Evolutionary conservation across 2,888 invertebrate species (phyloP).

Genomic region (Rosalia funebris): DNA sequence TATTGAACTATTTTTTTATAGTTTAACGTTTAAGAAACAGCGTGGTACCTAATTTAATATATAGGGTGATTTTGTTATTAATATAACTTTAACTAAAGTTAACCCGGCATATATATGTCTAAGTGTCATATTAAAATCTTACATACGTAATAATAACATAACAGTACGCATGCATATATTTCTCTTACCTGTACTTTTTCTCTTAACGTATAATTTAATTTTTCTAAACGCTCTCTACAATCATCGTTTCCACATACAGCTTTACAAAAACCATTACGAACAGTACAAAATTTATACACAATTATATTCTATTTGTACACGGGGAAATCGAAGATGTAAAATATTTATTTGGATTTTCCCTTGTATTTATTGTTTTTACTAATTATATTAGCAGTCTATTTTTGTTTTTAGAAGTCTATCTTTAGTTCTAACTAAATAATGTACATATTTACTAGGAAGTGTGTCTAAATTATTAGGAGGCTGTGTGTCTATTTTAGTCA

Average conservation of each 20-base stretch:
- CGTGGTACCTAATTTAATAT: conserved; percentile 1
- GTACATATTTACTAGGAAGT: conserved; percentile 35
- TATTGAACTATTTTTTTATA: too few relatives aligned
- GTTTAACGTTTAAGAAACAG: conserved; percentile 22
- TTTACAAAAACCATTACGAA: conserved; percentile 22
- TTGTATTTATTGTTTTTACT: conserved; percentile 19
- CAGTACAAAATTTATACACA: conserved; percentile 34
- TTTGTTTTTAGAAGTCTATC: conserved; percentile 29
- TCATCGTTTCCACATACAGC: conserved; percentile 30
- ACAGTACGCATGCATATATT: conserved; percentile 26
- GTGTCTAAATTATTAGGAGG: conserved; percentile 47
- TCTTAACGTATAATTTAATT: conserved; percentile 18
- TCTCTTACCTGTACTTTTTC: conserved; percentile 17
- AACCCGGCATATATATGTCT: conserved; percentile 14
- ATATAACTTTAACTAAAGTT: conserved; percentile 5
- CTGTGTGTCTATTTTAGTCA: conserved; percentile 61
- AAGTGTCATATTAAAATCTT: conserved; percentile 21
- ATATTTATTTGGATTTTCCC: conserved; percentile 5
- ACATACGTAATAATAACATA: conserved; percentile 18
- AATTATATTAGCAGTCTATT: conserved; percentile 23
- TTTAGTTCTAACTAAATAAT: conserved; percentile 35
- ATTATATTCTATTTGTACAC: conserved; percentile 22
- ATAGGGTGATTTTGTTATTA: conserved; percentile 11
- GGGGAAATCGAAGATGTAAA: background rate
- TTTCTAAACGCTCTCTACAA: conserved; percentile 19